Evolutionary conservation across 1,140 invertebrate genomes (phyloP).

Genomic region (Caenorhabditis remanei): DNA sequence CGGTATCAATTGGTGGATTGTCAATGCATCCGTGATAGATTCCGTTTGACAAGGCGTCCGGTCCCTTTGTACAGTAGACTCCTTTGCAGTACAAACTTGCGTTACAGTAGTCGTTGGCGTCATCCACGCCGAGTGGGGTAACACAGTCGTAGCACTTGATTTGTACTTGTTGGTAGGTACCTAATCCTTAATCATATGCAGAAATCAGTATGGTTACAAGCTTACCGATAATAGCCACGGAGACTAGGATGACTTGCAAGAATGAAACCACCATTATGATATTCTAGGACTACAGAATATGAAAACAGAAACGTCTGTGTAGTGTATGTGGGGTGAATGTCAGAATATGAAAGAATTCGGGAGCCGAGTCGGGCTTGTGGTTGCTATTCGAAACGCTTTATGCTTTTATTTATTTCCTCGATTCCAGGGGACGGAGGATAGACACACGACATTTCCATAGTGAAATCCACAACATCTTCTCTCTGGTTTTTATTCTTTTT

Average conservation of each 20-base stretch:
- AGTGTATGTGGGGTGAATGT: neutral
- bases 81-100: conserved; percentile 42
- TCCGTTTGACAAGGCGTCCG: conserved; percentile 18
- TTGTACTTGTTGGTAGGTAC: conserved; percentile 19
- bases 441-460: conserved; percentile 37
- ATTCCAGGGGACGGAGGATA: neutral
- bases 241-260: neutral
- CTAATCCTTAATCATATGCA: neutral
- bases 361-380: neutral
- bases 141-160: conserved; percentile 42
- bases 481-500: neutral
- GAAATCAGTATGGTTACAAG: neutral
- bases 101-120: conserved; percentile 16
- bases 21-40: conserved; percentile 49
- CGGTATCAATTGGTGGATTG: conserved; percentile 3
- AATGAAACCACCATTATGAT: neutral
- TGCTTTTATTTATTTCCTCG: conserved; percentile 45
- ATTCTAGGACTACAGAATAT: conserved; percentile 29
- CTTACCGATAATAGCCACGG: neutral
- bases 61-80: conserved; percentile 32
- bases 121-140: conserved; percentile 1
- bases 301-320: neutral
- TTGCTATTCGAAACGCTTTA: conserved; percentile 44
- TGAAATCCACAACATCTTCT: conserved; percentile 30
- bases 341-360: neutral